Conservation (phyloP, 2,888 invertebrate species). For the Drosophila atripex region DNA sequence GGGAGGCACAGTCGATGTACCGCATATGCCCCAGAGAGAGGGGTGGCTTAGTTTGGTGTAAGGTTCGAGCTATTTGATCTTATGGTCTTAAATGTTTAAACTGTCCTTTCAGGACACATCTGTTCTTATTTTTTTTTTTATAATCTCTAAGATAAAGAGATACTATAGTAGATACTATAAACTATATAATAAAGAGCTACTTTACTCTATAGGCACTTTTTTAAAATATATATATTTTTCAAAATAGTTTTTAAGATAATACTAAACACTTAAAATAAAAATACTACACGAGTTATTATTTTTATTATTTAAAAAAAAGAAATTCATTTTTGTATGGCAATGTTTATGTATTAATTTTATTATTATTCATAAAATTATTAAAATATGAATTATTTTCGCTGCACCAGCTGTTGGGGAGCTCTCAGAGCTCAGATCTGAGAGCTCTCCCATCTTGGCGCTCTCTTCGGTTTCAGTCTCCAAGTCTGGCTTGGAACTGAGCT, state of each 20-base stretch:
- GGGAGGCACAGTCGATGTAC: constrained; percentile 13
- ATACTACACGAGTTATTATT: too few relatives aligned
- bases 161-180: background rate
- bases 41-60: background rate
- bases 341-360: too few relatives aligned
- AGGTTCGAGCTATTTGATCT: background rate
- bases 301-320: too few relatives aligned
- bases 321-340: too few relatives aligned
- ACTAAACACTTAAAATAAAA: too few relatives aligned
- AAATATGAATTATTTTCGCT: constrained; percentile 33
- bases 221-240: background rate
- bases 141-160: background rate
- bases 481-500: constrained; percentile 15
- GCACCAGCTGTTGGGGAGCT: constrained; percentile 47
- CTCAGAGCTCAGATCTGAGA: constrained; percentile 1
- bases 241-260: too few relatives aligned
- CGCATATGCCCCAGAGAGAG: background rate
- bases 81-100: background rate
- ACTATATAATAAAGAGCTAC: background rate
- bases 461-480: constrained; percentile 38
- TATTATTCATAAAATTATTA: too few relatives aligned
- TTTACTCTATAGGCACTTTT: background rate
- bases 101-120: background rate
- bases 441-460: constrained; percentile 18
- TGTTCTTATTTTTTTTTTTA: background rate